Evolutionary conservation across 2,888 invertebrate species (phyloP), one percentile per base, ranked within the genome.

Genomic region (Tigriopus californicus): DNA sequence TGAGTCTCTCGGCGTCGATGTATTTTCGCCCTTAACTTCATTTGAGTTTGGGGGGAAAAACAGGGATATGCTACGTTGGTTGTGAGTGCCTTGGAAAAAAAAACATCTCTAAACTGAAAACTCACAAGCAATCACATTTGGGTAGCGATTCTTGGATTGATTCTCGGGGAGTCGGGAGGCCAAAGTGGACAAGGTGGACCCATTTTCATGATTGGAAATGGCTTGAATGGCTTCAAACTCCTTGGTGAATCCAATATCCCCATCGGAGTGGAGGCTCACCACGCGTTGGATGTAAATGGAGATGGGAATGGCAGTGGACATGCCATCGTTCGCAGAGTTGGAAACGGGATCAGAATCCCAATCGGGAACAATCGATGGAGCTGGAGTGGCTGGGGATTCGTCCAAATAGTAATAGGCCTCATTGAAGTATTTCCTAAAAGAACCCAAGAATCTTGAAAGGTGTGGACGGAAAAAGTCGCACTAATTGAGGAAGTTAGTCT

Each of bases 41-140:
- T 33, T 33, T 33, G 33, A 33, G 4, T 33, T 33, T 33, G 33
- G 33, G 33, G 8, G 8, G 8, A 33, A 8, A 33, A 33, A 33
- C 33, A 33, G 8, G 33, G 33, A 33, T 33, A 33, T 33, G 33
- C 33, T 8, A 33, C n/a, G n/a, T n/a, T n/a, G n/a, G n/a, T n/a
- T n/a, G n/a, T n/a, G n/a, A n/a, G n/a, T n/a, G n/a, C n/a, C n/a
- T n/a, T n/a, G n/a, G n/a, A n/a, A n/a, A n/a, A n/a, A n/a, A n/a
- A 33, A 8, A 33, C 33, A 33, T 33, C 33, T 8, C 3, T 3
- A 33, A 33, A 33, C 33, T 33, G 48, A 52, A 4, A 57, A 81
- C 88, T 82, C 76, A 91, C 92, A 95, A 60, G 94, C 92, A 66
- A 90, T 85, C 63, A 95, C 92, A 69, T 95, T 95, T 58, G 91